Conservation (phyloP, 2,797 vertebrate genomes). For the Typhlichthys eigenmanni region DNA sequence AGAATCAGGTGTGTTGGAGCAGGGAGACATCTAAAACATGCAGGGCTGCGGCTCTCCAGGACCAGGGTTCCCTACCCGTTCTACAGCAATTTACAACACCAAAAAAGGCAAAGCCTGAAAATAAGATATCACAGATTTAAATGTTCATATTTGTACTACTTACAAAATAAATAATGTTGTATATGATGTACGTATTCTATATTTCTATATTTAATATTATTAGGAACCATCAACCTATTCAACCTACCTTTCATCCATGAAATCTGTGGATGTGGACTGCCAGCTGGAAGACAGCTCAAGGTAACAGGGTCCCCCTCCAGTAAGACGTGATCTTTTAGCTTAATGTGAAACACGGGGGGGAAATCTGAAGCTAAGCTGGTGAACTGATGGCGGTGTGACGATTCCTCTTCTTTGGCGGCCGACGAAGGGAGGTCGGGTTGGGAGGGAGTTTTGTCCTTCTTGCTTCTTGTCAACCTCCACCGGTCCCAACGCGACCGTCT, state of each 20-base stretch:
- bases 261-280: constrained; percentile 87
- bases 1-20: no score
- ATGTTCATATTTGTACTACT: no score
- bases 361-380: constrained; percentile 86
- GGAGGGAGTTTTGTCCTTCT: constrained; percentile 85
- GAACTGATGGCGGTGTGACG: constrained; percentile 63
- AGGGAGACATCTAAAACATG: no score
- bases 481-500: constrained; percentile 86
- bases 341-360: constrained; percentile 94
- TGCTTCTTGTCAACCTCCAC: constrained; percentile 85
- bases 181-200: not conserved
- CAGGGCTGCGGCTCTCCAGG: no score
- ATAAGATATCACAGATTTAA: no score
- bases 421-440: constrained; percentile 81
- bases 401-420: constrained; percentile 71
- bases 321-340: constrained; percentile 91
- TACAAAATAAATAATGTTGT: no score
- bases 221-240: not conserved
- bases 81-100: no score
- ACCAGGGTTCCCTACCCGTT: no score
- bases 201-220: not conserved
- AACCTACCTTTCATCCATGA: constrained; percentile 90
- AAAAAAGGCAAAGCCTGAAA: not conserved
- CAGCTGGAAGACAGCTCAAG: constrained; percentile 91
- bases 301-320: constrained; percentile 89